Evolutionary conservation across 2,113 vertebrate genomes (phyloP), one percentile per base, ranked within the genome.

Genomic region (Pungitius pungitius): DNA sequence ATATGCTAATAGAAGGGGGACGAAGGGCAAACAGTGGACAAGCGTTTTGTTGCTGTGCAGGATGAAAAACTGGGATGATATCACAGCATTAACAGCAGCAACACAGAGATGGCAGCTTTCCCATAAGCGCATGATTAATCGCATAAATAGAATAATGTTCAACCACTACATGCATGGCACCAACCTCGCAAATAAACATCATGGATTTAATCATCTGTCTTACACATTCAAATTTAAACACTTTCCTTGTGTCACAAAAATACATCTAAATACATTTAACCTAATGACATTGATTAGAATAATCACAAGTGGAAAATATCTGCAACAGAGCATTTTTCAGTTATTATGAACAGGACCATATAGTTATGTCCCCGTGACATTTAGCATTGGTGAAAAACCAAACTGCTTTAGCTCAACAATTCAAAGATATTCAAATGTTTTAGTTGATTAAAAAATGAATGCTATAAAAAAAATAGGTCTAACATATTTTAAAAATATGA

Each of bases 1-100:
- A 81, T 68, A 75, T 80, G 78, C 35, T 84, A 69, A 88, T 63
- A 65, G 20, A 82, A 35, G 39, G 22, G 37, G 63, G 62, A 24
- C 67, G 35, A n/a, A 26, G 69, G 26, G 62, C 51, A 56, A 66
- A 80, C 62, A 73, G 68, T 45, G 67, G 63, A 64, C 55, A 66
- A 52, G 12, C n/a, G 43, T 52, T 78, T 62, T 75, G 68, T 69
- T 76, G 47, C 69, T 45, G 54, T 78, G 71, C 66, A 70, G 73
- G 51, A 79, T 76, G 30, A 30, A 30, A 69, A 66, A 77, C 37
- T 61, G 71, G 37, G 62, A 80, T 77, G 57, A 56, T 30, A 69
- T 49, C 73, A 71, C 37, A 66, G 17, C 66, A 12, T 26, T 37
- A 74, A 72, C 52, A 56, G 43, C 43, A 78, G 59, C 49, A 64